phyloP scores from a whole-genome alignment of 2,797 vertebrate genomes.

The Karalla daura region DNA sequence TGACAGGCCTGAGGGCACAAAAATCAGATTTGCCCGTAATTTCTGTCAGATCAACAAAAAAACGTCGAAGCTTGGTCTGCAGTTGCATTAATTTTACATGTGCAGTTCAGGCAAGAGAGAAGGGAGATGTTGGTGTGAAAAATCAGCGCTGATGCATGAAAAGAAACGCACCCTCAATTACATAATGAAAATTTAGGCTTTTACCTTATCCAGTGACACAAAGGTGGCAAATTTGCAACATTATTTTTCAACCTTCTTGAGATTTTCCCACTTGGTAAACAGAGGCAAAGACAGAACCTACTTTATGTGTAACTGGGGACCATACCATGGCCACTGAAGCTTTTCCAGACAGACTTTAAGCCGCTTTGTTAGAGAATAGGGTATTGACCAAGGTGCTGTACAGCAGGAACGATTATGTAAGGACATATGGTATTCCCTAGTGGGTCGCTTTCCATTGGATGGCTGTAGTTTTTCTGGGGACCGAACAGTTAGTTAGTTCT shows the following conservation, averaged over 20 bases:
- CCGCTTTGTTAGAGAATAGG: slow-evolving; percentile 62
- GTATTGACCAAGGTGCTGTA: slow-evolving; percentile 50
- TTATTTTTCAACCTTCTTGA: background rate
- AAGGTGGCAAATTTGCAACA: background rate
- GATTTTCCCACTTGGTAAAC: slow-evolving; percentile 3
- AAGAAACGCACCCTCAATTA: background rate
- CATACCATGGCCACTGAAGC: slow-evolving; percentile 28
- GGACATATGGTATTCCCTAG: slow-evolving; percentile 2
- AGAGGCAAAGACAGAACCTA: background rate
- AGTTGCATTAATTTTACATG: slow-evolving; percentile 31
- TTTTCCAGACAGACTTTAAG: slow-evolving; percentile 54
- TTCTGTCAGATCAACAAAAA: slow-evolving; percentile 35
- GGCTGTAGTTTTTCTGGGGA: background rate
- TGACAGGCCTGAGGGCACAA: slow-evolving; percentile 7
- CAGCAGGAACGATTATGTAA: slow-evolving; percentile 50
- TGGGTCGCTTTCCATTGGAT: slow-evolving; percentile 5
- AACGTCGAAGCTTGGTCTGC: slow-evolving; percentile 13
- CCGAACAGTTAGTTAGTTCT: too few species aligned
- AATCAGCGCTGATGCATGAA: background rate
- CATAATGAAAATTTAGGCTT: background rate
- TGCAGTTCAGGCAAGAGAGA: background rate
- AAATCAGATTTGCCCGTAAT: slow-evolving; percentile 21
- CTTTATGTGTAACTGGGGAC: slow-evolving; percentile 1
- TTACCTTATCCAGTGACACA: background rate
- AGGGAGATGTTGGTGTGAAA: background rate